phyloP scores from a whole-genome alignment of 2,888 invertebrate genomes.

The Hypselothyrea guttata region DNA sequence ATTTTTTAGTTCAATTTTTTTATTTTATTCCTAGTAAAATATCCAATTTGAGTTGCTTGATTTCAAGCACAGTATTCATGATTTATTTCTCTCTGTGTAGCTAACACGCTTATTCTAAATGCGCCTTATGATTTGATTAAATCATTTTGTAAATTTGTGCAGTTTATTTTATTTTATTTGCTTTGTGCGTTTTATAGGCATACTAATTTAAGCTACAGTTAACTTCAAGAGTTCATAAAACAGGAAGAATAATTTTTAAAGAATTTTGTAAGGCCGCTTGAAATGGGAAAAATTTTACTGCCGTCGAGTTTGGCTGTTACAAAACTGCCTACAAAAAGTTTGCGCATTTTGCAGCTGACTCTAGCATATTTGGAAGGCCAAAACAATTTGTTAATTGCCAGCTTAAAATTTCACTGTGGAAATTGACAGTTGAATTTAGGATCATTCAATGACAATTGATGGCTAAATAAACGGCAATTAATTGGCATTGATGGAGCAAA shows the following conservation, averaged over 20 bases:
- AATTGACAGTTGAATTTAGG: slow-evolving; percentile 33
- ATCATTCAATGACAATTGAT: slow-evolving; percentile 57
- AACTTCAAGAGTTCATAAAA: not conserved
- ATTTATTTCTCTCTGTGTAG: too few species aligned
- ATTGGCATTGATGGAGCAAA: slow-evolving; percentile 68
- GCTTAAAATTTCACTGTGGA: slow-evolving; percentile 29
- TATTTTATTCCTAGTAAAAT: too few species aligned
- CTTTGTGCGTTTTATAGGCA: not conserved
- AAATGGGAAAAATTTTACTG: too few species aligned
- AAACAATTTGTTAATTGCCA: slow-evolving; percentile 54
- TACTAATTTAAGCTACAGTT: not conserved
- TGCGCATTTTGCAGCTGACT: not conserved
- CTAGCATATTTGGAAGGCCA: not conserved
- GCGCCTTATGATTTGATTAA: too few species aligned
- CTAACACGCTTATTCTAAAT: not conserved
- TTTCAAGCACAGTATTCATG: too few species aligned
- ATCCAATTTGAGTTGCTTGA: too few species aligned
- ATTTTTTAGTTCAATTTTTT: too few species aligned
- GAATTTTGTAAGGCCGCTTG: too few species aligned
- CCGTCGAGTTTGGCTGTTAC: too few species aligned
- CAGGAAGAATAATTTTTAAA: too few species aligned
- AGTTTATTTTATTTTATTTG: not conserved
- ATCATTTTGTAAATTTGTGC: not conserved
- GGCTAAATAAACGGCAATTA: slow-evolving; percentile 66
- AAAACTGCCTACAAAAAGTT: not conserved